Evolutionary conservation across 1,140 invertebrate species (phyloP), one percentile per base, ranked within the genome.

Genomic region (Leptestheria dahalacensis): DNA sequence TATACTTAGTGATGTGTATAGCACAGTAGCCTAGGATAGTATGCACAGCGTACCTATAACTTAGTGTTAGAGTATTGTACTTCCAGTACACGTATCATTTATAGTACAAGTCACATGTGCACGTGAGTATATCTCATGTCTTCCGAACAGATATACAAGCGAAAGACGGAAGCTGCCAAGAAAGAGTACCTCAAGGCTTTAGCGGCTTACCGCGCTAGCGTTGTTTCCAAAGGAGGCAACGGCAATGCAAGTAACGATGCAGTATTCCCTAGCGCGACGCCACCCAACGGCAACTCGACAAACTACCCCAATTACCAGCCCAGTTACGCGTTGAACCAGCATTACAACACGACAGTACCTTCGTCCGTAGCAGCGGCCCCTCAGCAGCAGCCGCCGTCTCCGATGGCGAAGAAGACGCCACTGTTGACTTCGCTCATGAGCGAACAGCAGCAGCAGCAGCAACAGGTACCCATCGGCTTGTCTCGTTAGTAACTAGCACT

Each of bases 101-200:
- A 12, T 47, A 47, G n/a, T 47, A 12, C 46, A 11, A n/a, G 46
- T n/a, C 46, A 47, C 23, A 20, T 18, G 33, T 56, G 33, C 18
- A 29, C 62, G n/a, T 15, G n/a, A 29, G 62, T 56, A 58, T 47
- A 56, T 54, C 68, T 66, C 60, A 70, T 72, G 20, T n/a, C n/a
- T n/a, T n/a, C n/a, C n/a, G n/a, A n/a, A n/a, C 64, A 92, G 88
- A 85, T 90, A 53, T 97, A 98, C 74, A 96, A 94, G 73, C 91
- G 94, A 76, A 92, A 92, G 76, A 94, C 93, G 20, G 93, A 97
- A 75, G 82, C 83, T 12, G 93, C 92, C 1, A 97, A 97, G 70
- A 95, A 95, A 68, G 92, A 97, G 73, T 97, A 97, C 74, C 74
- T 97, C 63, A 94, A 95, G 72, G 85, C 90, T 48, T 73, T 97